Evolutionary conservation across 2,888 invertebrate genomes (phyloP).

Genomic region (Macrophya alboannulata): DNA sequence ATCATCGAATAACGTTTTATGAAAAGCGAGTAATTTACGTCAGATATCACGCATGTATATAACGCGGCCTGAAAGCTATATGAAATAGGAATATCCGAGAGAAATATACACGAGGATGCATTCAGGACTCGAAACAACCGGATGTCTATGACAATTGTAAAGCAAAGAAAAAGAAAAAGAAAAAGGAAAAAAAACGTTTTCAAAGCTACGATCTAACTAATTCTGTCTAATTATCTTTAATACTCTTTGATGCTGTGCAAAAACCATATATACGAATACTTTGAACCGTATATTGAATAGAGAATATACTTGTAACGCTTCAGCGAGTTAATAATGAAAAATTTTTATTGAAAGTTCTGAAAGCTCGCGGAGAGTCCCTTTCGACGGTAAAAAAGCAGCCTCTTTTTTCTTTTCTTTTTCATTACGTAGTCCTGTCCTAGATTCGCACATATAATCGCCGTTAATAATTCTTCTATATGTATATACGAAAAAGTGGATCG

Average conservation of each 20-base stretch:
- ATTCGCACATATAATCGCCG: background rate
- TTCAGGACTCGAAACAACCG: background rate
- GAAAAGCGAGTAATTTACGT: constrained; percentile 16
- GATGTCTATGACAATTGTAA: background rate
- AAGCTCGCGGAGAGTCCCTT: background rate
- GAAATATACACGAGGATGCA: background rate
- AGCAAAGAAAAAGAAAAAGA: background rate
- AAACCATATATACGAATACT: background rate
- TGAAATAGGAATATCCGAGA: background rate
- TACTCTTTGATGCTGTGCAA: background rate
- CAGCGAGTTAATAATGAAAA: background rate
- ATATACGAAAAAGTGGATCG: background rate
- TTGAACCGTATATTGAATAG: background rate
- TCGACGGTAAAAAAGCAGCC: background rate
- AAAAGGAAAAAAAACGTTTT: background rate
- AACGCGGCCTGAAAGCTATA: background rate
- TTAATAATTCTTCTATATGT: background rate
- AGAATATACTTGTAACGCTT: constrained; percentile 8
- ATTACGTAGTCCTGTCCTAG: background rate
- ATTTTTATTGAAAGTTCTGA: background rate
- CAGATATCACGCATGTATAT: background rate
- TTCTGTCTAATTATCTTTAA: constrained; percentile 15
- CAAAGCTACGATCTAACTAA: background rate
- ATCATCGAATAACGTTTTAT: constrained; percentile 30
- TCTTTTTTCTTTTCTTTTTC: background rate